Conservation (phyloP, 2,113 vertebrate species). For the Cromileptes altivelis region DNA sequence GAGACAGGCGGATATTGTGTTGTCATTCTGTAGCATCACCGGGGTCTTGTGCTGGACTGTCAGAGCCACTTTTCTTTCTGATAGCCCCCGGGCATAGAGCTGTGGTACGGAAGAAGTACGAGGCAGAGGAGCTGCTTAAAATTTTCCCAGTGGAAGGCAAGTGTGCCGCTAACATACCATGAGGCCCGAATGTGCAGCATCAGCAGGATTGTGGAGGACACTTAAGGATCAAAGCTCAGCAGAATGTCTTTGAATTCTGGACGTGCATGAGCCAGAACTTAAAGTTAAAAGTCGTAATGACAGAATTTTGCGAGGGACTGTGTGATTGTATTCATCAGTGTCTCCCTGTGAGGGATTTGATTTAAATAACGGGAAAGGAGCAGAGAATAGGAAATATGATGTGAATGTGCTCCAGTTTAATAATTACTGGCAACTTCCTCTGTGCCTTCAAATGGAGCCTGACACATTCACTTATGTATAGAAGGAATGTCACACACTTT, state of each 20-base stretch:
- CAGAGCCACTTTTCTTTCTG: not conserved
- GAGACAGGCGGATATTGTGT: conserved; percentile 42
- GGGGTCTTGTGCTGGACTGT: conserved; percentile 19
- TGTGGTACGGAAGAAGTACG: not conserved
- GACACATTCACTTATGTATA: conserved; percentile 39
- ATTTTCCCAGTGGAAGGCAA: conserved; percentile 37
- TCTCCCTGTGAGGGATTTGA: conserved; percentile 29
- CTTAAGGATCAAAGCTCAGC: conserved; percentile 57
- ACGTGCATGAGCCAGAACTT: conserved; percentile 28
- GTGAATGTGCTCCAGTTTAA: conserved; percentile 32
- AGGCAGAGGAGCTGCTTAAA: conserved; percentile 28
- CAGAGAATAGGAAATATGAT: not conserved
- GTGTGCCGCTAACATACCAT: conserved; percentile 44
- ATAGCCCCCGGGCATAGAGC: conserved; percentile 27
- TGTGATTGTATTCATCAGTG: conserved; percentile 37
- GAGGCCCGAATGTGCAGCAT: conserved; percentile 52
- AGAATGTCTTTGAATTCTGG: conserved; percentile 45
- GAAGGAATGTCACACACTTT: conserved; percentile 46
- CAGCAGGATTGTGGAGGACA: conserved; percentile 57
- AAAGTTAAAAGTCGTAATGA: conserved; percentile 43
- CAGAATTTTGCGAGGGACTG: conserved; percentile 9
- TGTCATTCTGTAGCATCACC: conserved; percentile 17
- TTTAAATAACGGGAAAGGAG: conserved; percentile 23
- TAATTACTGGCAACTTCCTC: conserved; percentile 16
- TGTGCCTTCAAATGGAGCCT: conserved; percentile 30